Evolutionary conservation across 2,113 vertebrate genomes (phyloP).

Genomic region (Ageneiosus marmoratus): DNA sequence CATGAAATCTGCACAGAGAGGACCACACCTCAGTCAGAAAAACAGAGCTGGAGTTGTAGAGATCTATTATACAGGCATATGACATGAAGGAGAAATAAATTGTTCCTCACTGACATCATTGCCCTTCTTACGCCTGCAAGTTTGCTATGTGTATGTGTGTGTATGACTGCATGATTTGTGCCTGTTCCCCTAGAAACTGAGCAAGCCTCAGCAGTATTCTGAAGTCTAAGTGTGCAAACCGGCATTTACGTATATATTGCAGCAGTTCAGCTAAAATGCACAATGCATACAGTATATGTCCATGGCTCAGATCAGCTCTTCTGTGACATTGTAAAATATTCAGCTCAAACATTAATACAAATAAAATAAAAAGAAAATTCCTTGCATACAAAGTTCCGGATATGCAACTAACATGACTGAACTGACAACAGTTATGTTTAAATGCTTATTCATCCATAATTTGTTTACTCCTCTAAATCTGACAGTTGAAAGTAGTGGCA

Average conservation of each 20-base stretch:
- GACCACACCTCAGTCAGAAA: slow-evolving; percentile 50
- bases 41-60: neutral
- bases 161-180: neutral
- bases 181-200: slow-evolving; percentile 7
- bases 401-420: neutral
- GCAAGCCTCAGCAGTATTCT: neutral
- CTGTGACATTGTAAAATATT: neutral
- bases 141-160: neutral
- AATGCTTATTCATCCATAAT: neutral
- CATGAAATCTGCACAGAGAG: slow-evolving; percentile 48
- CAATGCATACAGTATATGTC: neutral
- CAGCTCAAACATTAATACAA: neutral
- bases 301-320: neutral
- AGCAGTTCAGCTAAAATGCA: neutral
- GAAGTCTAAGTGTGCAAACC: neutral
- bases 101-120: slow-evolving; percentile 61
- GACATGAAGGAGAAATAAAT: slow-evolving; percentile 56
- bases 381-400: neutral
- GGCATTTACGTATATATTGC: neutral
- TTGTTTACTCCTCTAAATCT: neutral
- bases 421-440: neutral
- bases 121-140: neutral
- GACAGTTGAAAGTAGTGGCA: neutral
- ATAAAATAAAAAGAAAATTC: neutral
- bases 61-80: slow-evolving; percentile 19